Conservation (phyloP, 2,113 vertebrate genomes). For the Crotophaga sulcirostris region DNA sequence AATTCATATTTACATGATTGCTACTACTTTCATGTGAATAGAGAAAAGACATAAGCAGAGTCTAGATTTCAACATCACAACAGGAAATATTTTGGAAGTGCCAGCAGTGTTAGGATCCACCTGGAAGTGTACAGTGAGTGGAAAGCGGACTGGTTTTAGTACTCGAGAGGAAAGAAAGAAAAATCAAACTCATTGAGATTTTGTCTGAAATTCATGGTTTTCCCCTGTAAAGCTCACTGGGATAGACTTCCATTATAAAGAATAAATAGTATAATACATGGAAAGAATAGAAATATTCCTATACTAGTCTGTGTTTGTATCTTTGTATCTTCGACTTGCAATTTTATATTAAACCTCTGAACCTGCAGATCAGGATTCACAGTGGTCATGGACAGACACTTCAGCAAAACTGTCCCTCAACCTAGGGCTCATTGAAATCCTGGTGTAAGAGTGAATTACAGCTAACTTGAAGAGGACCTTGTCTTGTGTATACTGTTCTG, state of each 20-base stretch:
- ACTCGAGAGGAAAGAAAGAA: background rate
- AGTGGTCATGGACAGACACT: background rate
- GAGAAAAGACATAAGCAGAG: background rate
- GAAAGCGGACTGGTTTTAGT: background rate
- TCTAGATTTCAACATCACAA: background rate
- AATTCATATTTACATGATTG: background rate
- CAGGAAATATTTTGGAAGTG: background rate
- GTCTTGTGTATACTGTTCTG: background rate
- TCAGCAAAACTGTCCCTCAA: background rate
- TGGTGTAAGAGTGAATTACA: background rate
- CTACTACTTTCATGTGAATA: background rate
- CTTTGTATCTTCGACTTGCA: background rate
- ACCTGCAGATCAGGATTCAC: background rate
- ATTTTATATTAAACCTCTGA: background rate
- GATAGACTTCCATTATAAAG: background rate
- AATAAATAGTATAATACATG: background rate
- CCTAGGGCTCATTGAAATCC: background rate
- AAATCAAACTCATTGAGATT: background rate
- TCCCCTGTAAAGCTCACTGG: background rate
- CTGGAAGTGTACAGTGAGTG: background rate
- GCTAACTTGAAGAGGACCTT: background rate
- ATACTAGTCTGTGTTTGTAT: background rate
- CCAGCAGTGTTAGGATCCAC: background rate
- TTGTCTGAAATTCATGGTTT: background rate
- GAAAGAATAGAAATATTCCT: background rate